Percentiles rank a stretch among this genome's conserved stretches.
Evolutionary conservation across 2,888 invertebrate genomes (phyloP).

Genomic region (Pristionchus fissidentatus): DNA sequence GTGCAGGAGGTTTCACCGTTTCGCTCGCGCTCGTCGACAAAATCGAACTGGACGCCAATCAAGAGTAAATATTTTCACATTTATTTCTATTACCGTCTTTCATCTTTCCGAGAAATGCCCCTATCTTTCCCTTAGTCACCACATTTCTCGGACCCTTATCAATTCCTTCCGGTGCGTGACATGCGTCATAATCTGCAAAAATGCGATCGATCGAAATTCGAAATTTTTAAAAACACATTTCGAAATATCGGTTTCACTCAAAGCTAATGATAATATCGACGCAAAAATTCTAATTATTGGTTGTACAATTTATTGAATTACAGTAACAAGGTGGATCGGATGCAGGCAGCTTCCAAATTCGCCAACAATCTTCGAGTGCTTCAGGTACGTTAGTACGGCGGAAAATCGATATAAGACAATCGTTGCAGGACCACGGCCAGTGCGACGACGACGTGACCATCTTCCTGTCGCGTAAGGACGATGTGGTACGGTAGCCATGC

Average conservation of each 20-base stretch:
- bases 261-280: neutral
- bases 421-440: conserved; percentile 3
- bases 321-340: conserved; percentile 21
- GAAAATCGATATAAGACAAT: neutral
- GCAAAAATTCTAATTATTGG: too few relatives aligned
- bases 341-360: conserved; percentile 28
- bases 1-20: conserved; percentile 29
- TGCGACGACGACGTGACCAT: conserved; percentile 41
- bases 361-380: neutral
- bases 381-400: neutral
- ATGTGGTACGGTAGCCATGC: conserved; percentile 1
- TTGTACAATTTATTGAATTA: neutral
- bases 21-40: conserved; percentile 39
- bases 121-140: neutral
- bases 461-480: conserved; percentile 35
- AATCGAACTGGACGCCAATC: conserved; percentile 7
- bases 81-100: neutral
- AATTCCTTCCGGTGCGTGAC: neutral
- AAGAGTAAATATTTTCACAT: neutral
- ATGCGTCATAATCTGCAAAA: neutral
- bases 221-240: neutral
- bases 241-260: neutral
- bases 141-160: conserved; percentile 20
- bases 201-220: neutral
- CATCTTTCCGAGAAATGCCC: neutral